Percentiles rank a stretch among this genome's conserved stretches.
Evolutionary conservation across 1,140 invertebrate species (phyloP).

Genomic region (Pogonus chalceus): DNA sequence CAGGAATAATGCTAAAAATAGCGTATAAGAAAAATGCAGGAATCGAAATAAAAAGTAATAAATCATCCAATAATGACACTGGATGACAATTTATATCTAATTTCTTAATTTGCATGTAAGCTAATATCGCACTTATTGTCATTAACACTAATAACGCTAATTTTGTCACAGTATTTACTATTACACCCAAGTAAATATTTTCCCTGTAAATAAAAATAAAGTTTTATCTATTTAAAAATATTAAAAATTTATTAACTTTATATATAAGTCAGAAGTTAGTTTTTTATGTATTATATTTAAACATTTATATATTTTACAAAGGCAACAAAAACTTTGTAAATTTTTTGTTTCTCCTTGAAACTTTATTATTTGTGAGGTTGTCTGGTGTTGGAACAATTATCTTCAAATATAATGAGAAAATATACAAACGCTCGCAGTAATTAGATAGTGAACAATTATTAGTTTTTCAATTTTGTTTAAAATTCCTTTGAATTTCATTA

Average conservation of each 20-base stretch:
- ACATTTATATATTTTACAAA: too few species aligned
- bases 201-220: constrained; percentile 25
- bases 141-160: constrained; percentile 41
- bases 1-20: constrained; percentile 52
- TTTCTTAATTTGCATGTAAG: constrained; percentile 46
- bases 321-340: too few species aligned
- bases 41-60: constrained; percentile 57
- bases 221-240: background rate
- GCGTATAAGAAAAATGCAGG: constrained; percentile 63
- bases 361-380: too few species aligned
- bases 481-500: too few species aligned
- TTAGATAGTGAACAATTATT: too few species aligned
- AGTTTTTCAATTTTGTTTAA: too few species aligned
- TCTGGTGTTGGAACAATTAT: too few species aligned
- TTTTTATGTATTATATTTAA: too few species aligned
- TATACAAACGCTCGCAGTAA: too few species aligned
- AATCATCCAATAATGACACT: constrained; percentile 57
- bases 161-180: constrained; percentile 39
- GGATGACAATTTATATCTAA: constrained; percentile 54
- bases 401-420: too few species aligned
- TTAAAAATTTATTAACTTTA: constrained; percentile 25
- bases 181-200: constrained; percentile 34
- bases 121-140: constrained; percentile 42
- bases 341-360: too few species aligned
- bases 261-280: too few species aligned